phyloP scores from a whole-genome alignment of 2,888 invertebrate species.

The Kryphioiulus occultus region DNA sequence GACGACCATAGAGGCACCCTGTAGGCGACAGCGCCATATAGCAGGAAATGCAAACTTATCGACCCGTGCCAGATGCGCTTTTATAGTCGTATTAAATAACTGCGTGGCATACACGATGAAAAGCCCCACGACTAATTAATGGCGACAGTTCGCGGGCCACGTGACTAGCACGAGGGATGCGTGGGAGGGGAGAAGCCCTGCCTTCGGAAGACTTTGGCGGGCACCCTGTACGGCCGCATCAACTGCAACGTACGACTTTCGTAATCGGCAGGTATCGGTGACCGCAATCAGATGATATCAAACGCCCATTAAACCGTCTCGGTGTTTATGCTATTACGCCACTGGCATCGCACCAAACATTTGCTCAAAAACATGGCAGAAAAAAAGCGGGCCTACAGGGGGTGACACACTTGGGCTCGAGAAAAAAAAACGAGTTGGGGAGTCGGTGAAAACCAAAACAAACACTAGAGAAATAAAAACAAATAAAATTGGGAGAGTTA shows the following conservation, averaged over 20 bases:
- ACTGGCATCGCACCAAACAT: not conserved
- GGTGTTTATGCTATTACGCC: not conserved
- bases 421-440: no score
- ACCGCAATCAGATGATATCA: constrained; percentile 22
- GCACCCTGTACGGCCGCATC: not conserved
- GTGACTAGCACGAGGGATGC: not conserved
- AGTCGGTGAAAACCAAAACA: not conserved
- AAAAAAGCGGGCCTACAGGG: not conserved
- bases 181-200: not conserved
- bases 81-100: constrained; percentile 31
- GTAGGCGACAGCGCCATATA: not conserved
- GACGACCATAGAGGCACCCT: not conserved
- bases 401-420: not conserved
- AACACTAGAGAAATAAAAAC: not conserved
- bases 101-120: constrained; percentile 8
- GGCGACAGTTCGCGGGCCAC: constrained; percentile 29
- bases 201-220: not conserved
- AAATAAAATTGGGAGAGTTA: not conserved
- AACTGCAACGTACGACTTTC: not conserved
- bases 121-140: constrained; percentile 19
- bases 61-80: constrained; percentile 27
- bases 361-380: not conserved
- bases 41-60: constrained; percentile 19
- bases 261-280: constrained; percentile 7
- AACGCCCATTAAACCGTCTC: not conserved